Conservation (phyloP, 1,140 invertebrate genomes). For the Melipona quadrifasciata region DNA sequence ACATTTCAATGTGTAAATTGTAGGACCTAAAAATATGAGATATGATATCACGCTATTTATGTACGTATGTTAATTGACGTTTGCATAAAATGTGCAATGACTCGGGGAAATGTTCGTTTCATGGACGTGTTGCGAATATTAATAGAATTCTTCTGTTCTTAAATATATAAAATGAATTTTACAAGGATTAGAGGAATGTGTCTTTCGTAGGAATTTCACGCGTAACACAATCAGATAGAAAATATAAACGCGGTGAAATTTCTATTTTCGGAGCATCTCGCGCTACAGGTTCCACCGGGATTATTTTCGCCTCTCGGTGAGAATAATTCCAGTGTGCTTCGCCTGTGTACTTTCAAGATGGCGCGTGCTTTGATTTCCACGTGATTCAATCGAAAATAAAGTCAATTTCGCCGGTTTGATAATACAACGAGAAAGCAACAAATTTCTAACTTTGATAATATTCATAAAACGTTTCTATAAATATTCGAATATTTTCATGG, state of each 20-base stretch:
- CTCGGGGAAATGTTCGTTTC: too few species aligned
- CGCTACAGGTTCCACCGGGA: background rate
- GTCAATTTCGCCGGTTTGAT: background rate
- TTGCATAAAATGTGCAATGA: too few species aligned
- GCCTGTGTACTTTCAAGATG: background rate
- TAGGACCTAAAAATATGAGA: background rate
- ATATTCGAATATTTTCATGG: too few species aligned
- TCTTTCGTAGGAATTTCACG: background rate
- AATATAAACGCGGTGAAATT: constrained; percentile 8
- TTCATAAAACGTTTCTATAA: too few species aligned
- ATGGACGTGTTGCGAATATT: too few species aligned
- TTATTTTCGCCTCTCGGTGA: constrained; percentile 6
- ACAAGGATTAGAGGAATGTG: background rate
- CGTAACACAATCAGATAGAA: background rate
- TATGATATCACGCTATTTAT: background rate
- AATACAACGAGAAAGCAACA: background rate
- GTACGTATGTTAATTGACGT: too few species aligned
- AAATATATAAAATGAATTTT: too few species aligned
- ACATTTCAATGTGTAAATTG: background rate
- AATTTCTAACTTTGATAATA: too few species aligned
- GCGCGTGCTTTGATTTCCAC: background rate
- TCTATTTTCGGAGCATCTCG: constrained; percentile 40
- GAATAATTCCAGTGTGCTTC: constrained; percentile 20
- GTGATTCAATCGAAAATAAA: background rate
- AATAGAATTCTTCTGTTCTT: too few species aligned